A percentile compares a stretch with the other conserved stretches of the same genome.
Conservation (phyloP, 64 coral and sea anemone genomes). For the Porites lutea region DNA sequence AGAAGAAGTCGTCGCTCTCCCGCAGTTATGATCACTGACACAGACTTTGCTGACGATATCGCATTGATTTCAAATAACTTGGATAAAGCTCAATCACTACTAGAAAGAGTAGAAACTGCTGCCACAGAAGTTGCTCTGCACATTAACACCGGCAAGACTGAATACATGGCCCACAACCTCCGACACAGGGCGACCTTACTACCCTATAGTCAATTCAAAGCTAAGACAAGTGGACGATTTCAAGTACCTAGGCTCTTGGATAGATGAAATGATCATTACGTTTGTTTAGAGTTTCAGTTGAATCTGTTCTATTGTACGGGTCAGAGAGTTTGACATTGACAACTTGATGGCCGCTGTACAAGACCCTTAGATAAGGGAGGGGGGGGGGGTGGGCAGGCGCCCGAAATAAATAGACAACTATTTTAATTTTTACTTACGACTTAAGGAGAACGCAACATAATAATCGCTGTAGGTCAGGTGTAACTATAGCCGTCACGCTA, state of each 20-base stretch:
- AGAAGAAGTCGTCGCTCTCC: not conserved
- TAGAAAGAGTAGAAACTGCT: not conserved
- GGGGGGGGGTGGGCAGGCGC: too few species aligned
- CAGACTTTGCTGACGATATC: conserved; percentile 35
- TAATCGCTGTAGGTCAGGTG: too few species aligned
- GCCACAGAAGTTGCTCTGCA: not conserved
- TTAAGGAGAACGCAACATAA: too few species aligned
- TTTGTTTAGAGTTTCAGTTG: conserved; percentile 1
- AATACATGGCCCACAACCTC: not conserved
- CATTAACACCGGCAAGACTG: conserved; percentile 15
- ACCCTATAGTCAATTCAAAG: not conserved
- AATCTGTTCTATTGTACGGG: conserved; percentile 12
- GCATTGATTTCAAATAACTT: conserved; percentile 21
- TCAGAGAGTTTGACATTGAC: conserved; percentile 26
- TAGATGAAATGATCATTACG: not conserved
- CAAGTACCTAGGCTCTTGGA: conserved; percentile 18
- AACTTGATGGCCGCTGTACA: conserved; percentile 36
- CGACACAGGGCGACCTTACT: not conserved
- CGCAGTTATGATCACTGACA: conserved; percentile 28
- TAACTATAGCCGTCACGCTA: too few species aligned
- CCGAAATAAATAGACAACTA: too few species aligned
- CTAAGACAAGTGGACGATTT: conserved; percentile 9
- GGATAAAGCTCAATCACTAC: not conserved
- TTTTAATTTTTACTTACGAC: too few species aligned
- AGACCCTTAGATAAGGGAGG: not conserved